These are phyloP conservation scores for Formica aserva DNA, from an alignment of 2,888 invertebrate genomes.

Conservation along the genomic window DNA sequence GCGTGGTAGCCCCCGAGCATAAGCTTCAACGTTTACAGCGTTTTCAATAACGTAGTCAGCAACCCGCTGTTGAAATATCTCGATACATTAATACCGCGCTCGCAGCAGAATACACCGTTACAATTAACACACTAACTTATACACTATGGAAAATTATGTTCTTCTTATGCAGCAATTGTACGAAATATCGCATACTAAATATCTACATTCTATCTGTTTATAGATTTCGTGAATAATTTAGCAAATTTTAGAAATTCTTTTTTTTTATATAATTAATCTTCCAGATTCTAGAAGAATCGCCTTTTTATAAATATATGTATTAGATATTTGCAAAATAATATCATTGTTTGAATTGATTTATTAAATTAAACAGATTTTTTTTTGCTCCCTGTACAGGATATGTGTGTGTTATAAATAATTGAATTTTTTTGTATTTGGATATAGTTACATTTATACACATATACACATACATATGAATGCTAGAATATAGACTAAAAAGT, in stretches of 20 bases:
- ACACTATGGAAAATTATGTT: slow-evolving; percentile 19
- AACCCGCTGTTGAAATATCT: slow-evolving; percentile 68
- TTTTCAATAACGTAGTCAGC: slow-evolving; percentile 60
- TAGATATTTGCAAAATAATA: not conserved
- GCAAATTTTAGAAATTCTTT: not conserved
- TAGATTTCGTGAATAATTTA: not conserved
- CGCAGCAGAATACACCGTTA: slow-evolving; percentile 31
- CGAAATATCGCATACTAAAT: not conserved
- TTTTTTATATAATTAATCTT: not conserved
- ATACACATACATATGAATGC: not conserved
- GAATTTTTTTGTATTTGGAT: not conserved
- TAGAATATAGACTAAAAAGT: not conserved
- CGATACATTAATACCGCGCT: slow-evolving; percentile 36
- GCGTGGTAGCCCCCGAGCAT: slow-evolving; percentile 57
- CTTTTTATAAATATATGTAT: not conserved
- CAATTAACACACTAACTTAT: slow-evolving; percentile 38
- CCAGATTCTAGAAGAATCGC: not conserved
- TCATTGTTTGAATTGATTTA: not conserved
- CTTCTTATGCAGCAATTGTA: not conserved
- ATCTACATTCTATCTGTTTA: not conserved
- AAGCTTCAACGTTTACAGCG: slow-evolving; percentile 51
- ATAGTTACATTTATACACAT: not conserved
- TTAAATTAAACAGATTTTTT: not conserved
- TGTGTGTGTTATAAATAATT: not conserved
- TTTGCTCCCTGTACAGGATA: not conserved